Conservation (phyloP, 2,888 invertebrate genomes). For the Pterostichus niger region DNA sequence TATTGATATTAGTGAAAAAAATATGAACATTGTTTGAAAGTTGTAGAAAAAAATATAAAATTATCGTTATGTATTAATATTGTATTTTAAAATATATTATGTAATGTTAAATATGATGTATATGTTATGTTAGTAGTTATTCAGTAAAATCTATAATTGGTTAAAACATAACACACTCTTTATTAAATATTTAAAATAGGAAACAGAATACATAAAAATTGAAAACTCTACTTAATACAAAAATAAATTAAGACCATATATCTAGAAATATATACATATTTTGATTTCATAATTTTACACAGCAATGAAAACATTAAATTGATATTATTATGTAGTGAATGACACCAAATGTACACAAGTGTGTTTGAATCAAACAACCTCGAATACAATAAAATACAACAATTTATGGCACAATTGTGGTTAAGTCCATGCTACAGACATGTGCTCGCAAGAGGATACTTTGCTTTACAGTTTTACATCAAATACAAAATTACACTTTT, state of each 20-base stretch:
- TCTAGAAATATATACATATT: conserved; percentile 64
- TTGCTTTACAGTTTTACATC: conserved; percentile 41
- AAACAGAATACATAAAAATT: conserved; percentile 58
- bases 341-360: conserved; percentile 61
- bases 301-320: conserved; percentile 58
- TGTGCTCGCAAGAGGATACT: conserved; percentile 39
- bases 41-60: no score
- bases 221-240: conserved; percentile 59
- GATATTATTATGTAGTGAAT: conserved; percentile 55
- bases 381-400: conserved; percentile 49
- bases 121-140: conserved; percentile 16
- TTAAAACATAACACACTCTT: conserved; percentile 65
- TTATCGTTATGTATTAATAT: background rate
- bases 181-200: conserved; percentile 62
- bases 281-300: conserved; percentile 55
- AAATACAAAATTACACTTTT: conserved; percentile 45
- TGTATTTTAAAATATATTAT: background rate
- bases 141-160: conserved; percentile 24
- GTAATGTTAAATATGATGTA: no score
- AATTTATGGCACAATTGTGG: conserved; percentile 54
- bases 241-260: conserved; percentile 63
- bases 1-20: no score
- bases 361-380: conserved; percentile 40
- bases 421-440: conserved; percentile 48
- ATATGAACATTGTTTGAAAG: no score